A percentile compares a stretch with the other conserved stretches of the same genome.
Evolutionary conservation across 1,140 invertebrate species (phyloP).

Genomic region (Drosophila watanabei): DNA sequence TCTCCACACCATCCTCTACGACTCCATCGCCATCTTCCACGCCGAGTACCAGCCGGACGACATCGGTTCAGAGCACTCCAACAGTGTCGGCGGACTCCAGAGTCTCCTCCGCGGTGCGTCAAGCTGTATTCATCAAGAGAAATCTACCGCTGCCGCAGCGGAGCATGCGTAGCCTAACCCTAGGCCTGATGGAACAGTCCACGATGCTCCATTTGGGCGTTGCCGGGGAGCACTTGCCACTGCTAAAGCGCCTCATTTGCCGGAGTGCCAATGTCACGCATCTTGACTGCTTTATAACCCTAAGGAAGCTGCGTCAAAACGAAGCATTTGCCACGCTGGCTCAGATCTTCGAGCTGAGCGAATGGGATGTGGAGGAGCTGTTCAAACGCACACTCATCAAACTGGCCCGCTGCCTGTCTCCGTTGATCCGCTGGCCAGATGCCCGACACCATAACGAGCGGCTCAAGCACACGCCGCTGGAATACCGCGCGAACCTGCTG

Average conservation of each 20-base stretch:
- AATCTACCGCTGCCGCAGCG: constrained; percentile 62
- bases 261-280: constrained; percentile 62
- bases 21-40: neutral
- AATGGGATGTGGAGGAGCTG: constrained; percentile 64
- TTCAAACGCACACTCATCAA: constrained; percentile 66
- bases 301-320: constrained; percentile 77
- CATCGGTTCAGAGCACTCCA: neutral
- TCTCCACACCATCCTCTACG: neutral
- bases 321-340: constrained; percentile 72
- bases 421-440: constrained; percentile 76
- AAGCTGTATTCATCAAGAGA: constrained; percentile 73
- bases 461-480: constrained; percentile 74
- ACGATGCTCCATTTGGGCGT: constrained; percentile 69
- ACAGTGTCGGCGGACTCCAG: constrained; percentile 25
- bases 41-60: constrained; percentile 11
- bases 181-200: constrained; percentile 68
- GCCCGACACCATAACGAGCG: constrained; percentile 70
- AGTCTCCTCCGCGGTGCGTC: constrained; percentile 64
- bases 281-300: constrained; percentile 76
- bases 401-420: constrained; percentile 68
- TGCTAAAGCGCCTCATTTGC: constrained; percentile 73
- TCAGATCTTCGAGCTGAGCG: constrained; percentile 74
- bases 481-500: constrained; percentile 67
- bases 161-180: constrained; percentile 69
- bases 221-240: constrained; percentile 39